Conservation (phyloP, 2,888 invertebrate genomes). For the Ashinkailepas kermadecensis region DNA sequence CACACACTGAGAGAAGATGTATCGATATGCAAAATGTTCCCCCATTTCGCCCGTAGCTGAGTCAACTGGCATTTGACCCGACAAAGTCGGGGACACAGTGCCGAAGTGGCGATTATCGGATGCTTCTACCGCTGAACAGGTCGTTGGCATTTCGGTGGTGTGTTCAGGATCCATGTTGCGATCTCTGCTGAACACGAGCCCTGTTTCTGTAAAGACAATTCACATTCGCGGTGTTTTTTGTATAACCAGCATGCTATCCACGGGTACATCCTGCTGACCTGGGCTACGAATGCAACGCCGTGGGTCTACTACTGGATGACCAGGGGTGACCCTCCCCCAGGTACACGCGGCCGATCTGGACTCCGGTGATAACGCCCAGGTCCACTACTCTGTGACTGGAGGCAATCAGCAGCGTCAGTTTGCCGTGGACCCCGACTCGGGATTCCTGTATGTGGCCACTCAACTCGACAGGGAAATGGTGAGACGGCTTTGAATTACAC, state of each 20-base stretch:
- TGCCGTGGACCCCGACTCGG: slow-evolving; percentile 63
- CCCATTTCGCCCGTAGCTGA: no score
- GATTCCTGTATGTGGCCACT: slow-evolving; percentile 64
- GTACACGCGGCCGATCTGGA: slow-evolving; percentile 86
- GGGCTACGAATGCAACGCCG: slow-evolving; percentile 72
- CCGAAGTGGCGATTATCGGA: no score
- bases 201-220: no score
- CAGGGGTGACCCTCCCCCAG: slow-evolving; percentile 58
- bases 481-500: slow-evolving; percentile 32
- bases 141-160: no score
- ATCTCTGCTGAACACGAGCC: no score
- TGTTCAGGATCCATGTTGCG: no score
- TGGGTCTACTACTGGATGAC: slow-evolving; percentile 67
- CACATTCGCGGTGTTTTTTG: no score
- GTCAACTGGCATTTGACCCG: no score
- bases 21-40: no score
- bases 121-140: no score
- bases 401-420: slow-evolving; percentile 72
- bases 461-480: slow-evolving; percentile 74
- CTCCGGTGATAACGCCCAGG: slow-evolving; percentile 67
- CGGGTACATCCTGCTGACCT: slow-evolving; percentile 75
- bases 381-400: slow-evolving; percentile 66
- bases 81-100: no score
- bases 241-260: slow-evolving; percentile 37
- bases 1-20: no score